Base-by-base conservation (phyloP, 2,888 invertebrate genomes). In the Helleia helle region DNA sequence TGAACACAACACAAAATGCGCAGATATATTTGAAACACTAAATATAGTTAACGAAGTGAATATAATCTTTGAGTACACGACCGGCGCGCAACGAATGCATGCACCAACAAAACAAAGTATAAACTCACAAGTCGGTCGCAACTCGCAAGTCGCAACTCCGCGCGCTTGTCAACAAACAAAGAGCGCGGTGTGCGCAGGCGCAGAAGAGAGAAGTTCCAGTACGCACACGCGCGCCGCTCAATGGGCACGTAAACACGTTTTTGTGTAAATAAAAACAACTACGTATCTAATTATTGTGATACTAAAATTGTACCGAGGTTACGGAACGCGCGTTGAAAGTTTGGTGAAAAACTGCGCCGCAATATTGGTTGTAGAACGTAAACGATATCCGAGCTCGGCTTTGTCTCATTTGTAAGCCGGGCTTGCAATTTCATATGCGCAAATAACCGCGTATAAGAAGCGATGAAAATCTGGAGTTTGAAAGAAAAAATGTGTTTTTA, bases 141-240 rank as follows among this genome's bases (percentile, higher is more conserved):
- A n/a, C n/a, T n/a, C n/a, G n/a, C n/a, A n/a, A 27, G 64, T 61
- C 59, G 62, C 60, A 49, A 38, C 40, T 36, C 42, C 47, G 40
- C 46, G 62, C 58, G 80, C 80, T 81, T 81, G 81, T 81, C 81
- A 81, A 81, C 81, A 81, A 81, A 81, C 81, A 81, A 79, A 81
- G 81, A 76, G 71, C 69, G 72, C 55, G 59, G 62, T 59, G 61
- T 61, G 72, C 74, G 74, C 77, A 73, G 63, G 71, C 74, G 73
- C 71, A 59, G 55, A n/a, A n/a, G n/a, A n/a, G n/a, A n/a, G n/a
- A n/a, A n/a, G n/a, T n/a, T n/a, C n/a, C n/a, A n/a, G 52, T 67
- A 65, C 71, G 55, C 71, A 68, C 67, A 69, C 71, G 58, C 52
- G 44, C 49, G 55, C 49, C 67, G 72, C 22, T 81, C 72, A 80